Base-by-base conservation (phyloP, 2,888 invertebrate genomes). In the Dryobota labecula region DNA sequence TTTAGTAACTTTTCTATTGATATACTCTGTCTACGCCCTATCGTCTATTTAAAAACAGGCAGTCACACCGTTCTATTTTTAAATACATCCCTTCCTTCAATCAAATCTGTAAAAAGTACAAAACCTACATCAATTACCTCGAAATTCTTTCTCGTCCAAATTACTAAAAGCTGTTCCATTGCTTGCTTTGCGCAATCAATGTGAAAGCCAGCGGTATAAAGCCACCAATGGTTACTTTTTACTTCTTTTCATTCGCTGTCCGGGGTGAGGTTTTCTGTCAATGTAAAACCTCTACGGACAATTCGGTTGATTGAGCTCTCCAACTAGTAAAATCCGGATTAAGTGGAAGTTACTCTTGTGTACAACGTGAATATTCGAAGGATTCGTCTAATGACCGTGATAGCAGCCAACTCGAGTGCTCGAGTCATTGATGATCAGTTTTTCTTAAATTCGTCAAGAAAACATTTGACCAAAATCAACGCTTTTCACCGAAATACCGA, bases 271-370 rank as follows among this genome's bases (percentile, higher is more conserved):
- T 63, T 60, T 67, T 13, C 63, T 11, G 49, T 38, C 75, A 18
- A 54, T 61, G 30, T 56, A 57, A 71, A 78, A 64, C 54, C 64
- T 49, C 30, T 13, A 45, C 43, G 20, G 51, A 70, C 45, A 47
- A 57, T 15, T 24, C 38, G n/a, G 20, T 63, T 60, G 63, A 72
- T 78, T 78, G n/a, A n/a, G 60, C 38, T 61, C 30, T 49, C 15
- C 18, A 49, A 70, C 63, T 45, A 43, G 53, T 18, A 11, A 57
- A 71, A 78, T 58, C 54, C 38, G 54, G 72, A 78, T 71, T 43
- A 60, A 38, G 24, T 54, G 43, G 45, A 41, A n/a, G 20, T 20
- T 41, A 20, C 6, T 43, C 62, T 73, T 27, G n/a, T 33, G 13
- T 43, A 27, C 38, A 36, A 33, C 41, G 24, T 41, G 0, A 57